These are phyloP conservation scores for Caerostris extrusa DNA, from an alignment of 1,140 invertebrate species.

Conservation along the genomic window DNA sequence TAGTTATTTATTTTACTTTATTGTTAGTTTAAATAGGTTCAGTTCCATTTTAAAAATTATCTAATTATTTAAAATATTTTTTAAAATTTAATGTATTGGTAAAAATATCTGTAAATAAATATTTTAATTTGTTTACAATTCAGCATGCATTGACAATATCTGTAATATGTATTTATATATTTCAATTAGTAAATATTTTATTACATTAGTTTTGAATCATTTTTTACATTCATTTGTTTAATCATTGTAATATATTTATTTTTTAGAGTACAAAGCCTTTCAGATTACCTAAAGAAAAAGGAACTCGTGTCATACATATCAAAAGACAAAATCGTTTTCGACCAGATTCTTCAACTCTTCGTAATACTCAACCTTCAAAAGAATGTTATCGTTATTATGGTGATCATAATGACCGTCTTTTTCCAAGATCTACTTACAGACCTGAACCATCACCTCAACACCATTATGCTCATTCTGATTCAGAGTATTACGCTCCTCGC, in stretches of 20 bases:
- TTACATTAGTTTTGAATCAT: background rate
- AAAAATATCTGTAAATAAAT: too few relatives aligned
- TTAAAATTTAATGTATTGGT: too few relatives aligned
- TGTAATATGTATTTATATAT: too few relatives aligned
- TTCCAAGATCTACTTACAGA: conserved; percentile 74
- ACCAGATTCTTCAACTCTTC: conserved; percentile 51
- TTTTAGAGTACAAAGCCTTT: conserved; percentile 72
- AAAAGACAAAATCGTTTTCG: conserved; percentile 75
- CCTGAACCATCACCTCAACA: conserved; percentile 75
- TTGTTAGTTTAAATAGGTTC: too few relatives aligned
- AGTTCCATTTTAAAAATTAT: too few relatives aligned
- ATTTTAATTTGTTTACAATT: too few relatives aligned
- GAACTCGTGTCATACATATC: conserved; percentile 74
- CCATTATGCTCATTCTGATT: conserved; percentile 77
- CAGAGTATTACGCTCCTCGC: conserved; percentile 74
- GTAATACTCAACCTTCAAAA: conserved; percentile 62
- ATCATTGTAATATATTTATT: conserved; percentile 6
- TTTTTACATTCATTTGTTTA: background rate
- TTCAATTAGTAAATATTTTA: too few relatives aligned
- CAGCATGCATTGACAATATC: too few relatives aligned
- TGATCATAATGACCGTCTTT: conserved; percentile 74
- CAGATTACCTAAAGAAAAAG: conserved; percentile 70
- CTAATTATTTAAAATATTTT: too few relatives aligned
- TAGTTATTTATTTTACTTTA: too few relatives aligned
- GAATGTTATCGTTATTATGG: conserved; percentile 75